phyloP scores from a whole-genome alignment of 2,888 invertebrate genomes.

The Notodonta ziczac region DNA sequence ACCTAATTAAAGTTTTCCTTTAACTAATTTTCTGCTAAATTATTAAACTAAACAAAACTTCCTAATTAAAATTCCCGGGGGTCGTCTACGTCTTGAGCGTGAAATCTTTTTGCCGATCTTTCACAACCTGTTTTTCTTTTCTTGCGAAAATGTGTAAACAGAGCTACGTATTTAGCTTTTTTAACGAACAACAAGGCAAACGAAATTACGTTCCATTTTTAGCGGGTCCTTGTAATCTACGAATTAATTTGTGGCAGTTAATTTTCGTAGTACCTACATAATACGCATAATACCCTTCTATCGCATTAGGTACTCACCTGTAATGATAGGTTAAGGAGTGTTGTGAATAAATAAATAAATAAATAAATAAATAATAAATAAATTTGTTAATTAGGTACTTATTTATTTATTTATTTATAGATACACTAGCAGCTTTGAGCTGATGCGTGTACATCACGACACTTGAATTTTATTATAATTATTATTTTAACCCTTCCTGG shows the following conservation, averaged over 20 bases:
- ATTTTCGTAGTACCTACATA: slow-evolving; percentile 8
- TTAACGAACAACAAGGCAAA: slow-evolving; percentile 20
- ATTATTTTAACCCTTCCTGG: background rate
- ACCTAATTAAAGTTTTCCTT: slow-evolving; percentile 68
- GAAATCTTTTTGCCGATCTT: slow-evolving; percentile 47
- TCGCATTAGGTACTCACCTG: too few species aligned
- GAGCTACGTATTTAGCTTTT: slow-evolving; percentile 33
- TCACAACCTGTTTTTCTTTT: slow-evolving; percentile 30
- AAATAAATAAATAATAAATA: too few species aligned
- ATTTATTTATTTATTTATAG: too few species aligned
- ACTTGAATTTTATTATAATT: too few species aligned
- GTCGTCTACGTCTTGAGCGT: slow-evolving; percentile 45
- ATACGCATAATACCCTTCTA: too few species aligned
- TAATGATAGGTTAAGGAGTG: too few species aligned
- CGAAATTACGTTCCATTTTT: slow-evolving; percentile 29
- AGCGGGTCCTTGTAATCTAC: slow-evolving; percentile 11
- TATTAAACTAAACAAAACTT: slow-evolving; percentile 63
- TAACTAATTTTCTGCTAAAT: slow-evolving; percentile 66
- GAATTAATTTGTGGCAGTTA: slow-evolving; percentile 31
- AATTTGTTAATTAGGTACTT: background rate
- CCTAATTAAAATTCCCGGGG: slow-evolving; percentile 60
- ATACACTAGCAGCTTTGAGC: too few species aligned
- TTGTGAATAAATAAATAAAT: too few species aligned
- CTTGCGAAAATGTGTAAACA: slow-evolving; percentile 32
- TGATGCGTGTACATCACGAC: too few species aligned